A percentile compares a stretch with the other conserved stretches of the same genome.
These are phyloP conservation scores for Allobates femoralis DNA, from an alignment of 2,797 vertebrate species.

Conservation along the genomic window DNA sequence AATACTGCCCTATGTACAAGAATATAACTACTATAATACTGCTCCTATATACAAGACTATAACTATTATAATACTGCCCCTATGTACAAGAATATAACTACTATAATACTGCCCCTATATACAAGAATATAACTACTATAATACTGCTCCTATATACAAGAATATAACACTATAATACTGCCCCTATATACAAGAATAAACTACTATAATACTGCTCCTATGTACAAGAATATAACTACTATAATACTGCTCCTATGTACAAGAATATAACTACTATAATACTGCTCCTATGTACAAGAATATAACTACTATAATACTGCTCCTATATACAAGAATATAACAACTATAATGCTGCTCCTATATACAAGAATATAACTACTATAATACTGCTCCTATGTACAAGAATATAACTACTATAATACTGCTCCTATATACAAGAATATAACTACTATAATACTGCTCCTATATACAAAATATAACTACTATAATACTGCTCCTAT, in stretches of 20 bases:
- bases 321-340: neutral
- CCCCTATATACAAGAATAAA: conserved; percentile 1
- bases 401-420: conserved; percentile 8
- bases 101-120: conserved; percentile 2
- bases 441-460: conserved; percentile 13
- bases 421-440: neutral
- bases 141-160: neutral
- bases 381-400: conserved; percentile 2
- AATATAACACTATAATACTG: conserved; percentile 1
- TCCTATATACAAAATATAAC: neutral
- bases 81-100: conserved; percentile 6
- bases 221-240: conserved; percentile 1
- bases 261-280: conserved; percentile 2
- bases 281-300: neutral
- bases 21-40: conserved; percentile 17
- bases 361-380: conserved; percentile 13
- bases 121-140: conserved; percentile 1
- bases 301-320: conserved; percentile 5
- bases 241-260: neutral
- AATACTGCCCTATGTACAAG: conserved; percentile 9
- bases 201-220: conserved; percentile 1
- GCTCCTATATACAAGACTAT: neutral
- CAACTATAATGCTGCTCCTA: neutral
- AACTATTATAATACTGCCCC: conserved; percentile 2
- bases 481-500: neutral